These are phyloP conservation scores for Tachypleus tridentatus DNA, from an alignment of 1,140 invertebrate genomes.

Conservation along the genomic window DNA sequence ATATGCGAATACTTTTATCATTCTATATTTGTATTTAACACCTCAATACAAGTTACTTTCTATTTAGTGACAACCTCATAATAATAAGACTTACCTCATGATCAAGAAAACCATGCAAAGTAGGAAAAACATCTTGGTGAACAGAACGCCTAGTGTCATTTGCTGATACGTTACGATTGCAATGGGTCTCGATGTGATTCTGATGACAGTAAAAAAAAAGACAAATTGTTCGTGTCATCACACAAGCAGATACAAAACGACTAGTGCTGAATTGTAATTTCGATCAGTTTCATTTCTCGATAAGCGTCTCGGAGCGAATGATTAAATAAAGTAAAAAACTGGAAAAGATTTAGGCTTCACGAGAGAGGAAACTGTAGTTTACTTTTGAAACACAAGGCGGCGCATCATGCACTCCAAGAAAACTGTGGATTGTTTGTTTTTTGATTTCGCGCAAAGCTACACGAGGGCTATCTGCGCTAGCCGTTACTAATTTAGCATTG, in stretches of 20 bases:
- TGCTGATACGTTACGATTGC: neutral
- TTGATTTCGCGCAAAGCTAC: too few relatives aligned
- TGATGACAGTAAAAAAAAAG: conserved; percentile 4
- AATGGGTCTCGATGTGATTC: conserved; percentile 13
- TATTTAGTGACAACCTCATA: too few relatives aligned
- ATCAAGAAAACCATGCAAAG: conserved; percentile 23
- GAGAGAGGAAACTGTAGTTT: neutral
- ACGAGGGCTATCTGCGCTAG: too few relatives aligned
- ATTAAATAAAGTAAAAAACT: too few relatives aligned
- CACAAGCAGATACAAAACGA: neutral
- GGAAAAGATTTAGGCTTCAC: too few relatives aligned
- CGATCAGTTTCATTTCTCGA: too few relatives aligned
- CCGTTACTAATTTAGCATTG: too few relatives aligned
- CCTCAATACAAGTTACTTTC: too few relatives aligned
- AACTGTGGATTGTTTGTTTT: too few relatives aligned
- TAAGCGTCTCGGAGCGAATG: too few relatives aligned
- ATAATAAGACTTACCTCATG: conserved; percentile 19
- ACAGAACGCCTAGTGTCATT: neutral
- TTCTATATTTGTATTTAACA: conserved; percentile 24
- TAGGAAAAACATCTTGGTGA: conserved; percentile 22
- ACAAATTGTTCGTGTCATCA: too few relatives aligned
- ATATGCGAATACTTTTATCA: conserved; percentile 27
- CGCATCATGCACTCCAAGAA: neutral
- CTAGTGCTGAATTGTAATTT: neutral
- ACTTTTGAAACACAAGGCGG: neutral